phyloP scores from a whole-genome alignment of 2,113 vertebrate genomes.

The Theristicus caerulescens region DNA sequence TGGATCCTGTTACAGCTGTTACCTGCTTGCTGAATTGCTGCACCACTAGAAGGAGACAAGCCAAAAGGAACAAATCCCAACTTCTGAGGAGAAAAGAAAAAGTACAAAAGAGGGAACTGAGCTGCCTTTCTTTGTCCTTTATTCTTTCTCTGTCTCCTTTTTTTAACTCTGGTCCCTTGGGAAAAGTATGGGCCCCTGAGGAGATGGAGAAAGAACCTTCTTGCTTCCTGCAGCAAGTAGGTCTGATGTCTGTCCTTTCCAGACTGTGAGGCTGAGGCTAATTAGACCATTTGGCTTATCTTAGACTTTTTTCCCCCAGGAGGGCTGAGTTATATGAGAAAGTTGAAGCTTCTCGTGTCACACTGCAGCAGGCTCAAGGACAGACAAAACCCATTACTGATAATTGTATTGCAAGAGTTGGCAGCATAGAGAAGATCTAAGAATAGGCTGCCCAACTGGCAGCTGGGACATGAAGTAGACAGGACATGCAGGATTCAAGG shows the following conservation, averaged over 20 bases:
- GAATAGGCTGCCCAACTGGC: neutral
- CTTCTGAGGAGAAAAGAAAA: neutral
- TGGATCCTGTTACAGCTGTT: neutral
- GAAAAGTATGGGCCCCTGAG: neutral
- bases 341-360: neutral
- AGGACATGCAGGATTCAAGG: neutral
- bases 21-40: neutral
- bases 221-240: neutral
- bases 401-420: neutral
- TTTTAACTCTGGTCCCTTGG: neutral
- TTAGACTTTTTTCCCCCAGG: neutral
- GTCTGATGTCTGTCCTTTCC: neutral
- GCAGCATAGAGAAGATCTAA: neutral
- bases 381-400: neutral
- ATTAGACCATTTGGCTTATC: slow-evolving; percentile 46
- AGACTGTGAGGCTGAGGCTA: neutral
- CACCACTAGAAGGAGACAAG: neutral
- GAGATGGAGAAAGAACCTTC: neutral
- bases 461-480: neutral
- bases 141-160: neutral
- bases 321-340: slow-evolving; percentile 7
- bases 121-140: neutral
- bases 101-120: neutral
- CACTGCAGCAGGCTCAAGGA: slow-evolving; percentile 38
- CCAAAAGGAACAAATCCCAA: neutral